These are phyloP conservation scores for Cardiocondyla obscurior DNA, from an alignment of 1,140 invertebrate species.

Conservation along the genomic window DNA sequence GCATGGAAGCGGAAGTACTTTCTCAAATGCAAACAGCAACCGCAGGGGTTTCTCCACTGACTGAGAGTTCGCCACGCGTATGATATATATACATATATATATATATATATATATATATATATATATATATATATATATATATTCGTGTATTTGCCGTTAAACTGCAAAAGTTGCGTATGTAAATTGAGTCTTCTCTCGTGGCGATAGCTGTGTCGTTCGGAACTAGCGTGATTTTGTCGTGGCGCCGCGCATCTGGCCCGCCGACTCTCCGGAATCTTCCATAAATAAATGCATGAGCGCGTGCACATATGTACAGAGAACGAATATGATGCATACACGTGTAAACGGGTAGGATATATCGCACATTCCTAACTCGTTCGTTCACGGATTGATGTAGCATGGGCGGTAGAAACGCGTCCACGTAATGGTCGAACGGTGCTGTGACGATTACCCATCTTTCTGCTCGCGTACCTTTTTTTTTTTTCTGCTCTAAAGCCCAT, in stretches of 20 bases:
- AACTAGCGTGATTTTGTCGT: constrained; percentile 71
- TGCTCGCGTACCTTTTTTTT: constrained; percentile 11
- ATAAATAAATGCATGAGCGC: constrained; percentile 78
- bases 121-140: not conserved
- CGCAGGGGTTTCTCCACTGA: not conserved
- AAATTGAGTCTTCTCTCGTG: constrained; percentile 69
- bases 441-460: constrained; percentile 7
- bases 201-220: constrained; percentile 69
- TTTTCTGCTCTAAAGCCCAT: not conserved
- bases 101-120: constrained; percentile 1
- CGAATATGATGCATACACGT: constrained; percentile 31
- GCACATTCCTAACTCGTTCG: constrained; percentile 51
- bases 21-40: constrained; percentile 35
- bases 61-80: constrained; percentile 41
- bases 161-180: constrained; percentile 80
- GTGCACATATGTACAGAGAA: constrained; percentile 13
- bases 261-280: constrained; percentile 55
- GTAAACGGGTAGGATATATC: constrained; percentile 22
- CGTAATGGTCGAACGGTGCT: not conserved
- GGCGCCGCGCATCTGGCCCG: constrained; percentile 58
- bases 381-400: constrained; percentile 43
- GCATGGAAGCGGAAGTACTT: not conserved
- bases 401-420: not conserved
- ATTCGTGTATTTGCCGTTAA: constrained; percentile 69
- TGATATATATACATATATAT: constrained; percentile 5